A percentile compares a stretch with the other conserved stretches of the same genome.
These are phyloP conservation scores for Holotrichia oblita DNA, from an alignment of 1,140 invertebrate genomes.

Conservation along the genomic window DNA sequence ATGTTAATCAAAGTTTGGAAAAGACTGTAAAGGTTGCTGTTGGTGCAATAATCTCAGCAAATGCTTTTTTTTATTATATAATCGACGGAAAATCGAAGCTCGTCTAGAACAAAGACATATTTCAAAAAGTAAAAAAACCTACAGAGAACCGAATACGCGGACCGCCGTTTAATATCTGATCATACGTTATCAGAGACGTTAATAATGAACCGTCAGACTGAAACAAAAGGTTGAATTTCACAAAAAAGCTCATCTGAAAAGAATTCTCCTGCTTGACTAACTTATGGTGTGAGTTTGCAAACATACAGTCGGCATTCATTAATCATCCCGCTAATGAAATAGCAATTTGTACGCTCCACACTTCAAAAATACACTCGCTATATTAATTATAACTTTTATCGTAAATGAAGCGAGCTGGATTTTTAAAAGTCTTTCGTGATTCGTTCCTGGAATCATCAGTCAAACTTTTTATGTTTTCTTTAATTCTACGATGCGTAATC, in stretches of 20 bases:
- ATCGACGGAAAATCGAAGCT: background rate
- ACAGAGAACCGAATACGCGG: background rate
- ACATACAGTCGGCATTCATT: slow-evolving; percentile 43
- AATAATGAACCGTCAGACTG: slow-evolving; percentile 28
- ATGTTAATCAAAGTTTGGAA: too few relatives aligned
- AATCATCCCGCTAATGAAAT: slow-evolving; percentile 46
- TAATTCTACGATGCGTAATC: slow-evolving; percentile 8
- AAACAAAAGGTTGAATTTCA: slow-evolving; percentile 39
- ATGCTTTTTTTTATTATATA: too few relatives aligned
- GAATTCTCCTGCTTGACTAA: slow-evolving; percentile 41
- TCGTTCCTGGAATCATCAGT: slow-evolving; percentile 33
- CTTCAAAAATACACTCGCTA: slow-evolving; percentile 39
- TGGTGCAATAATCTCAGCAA: too few relatives aligned
- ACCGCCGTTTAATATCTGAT: slow-evolving; percentile 28
- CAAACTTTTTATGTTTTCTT: slow-evolving; percentile 18
- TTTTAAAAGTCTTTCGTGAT: slow-evolving; percentile 44
- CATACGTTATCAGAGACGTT: slow-evolving; percentile 29
- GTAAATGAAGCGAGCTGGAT: slow-evolving; percentile 42
- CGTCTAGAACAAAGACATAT: slow-evolving; percentile 29
- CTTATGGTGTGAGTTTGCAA: slow-evolving; percentile 46
- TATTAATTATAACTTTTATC: slow-evolving; percentile 45
- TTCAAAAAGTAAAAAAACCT: slow-evolving; percentile 1
- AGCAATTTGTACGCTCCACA: slow-evolving; percentile 44
- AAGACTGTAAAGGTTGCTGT: too few relatives aligned
- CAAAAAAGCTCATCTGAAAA: slow-evolving; percentile 41